Conservation (phyloP, 2,888 invertebrate genomes). For the Mechanitis messenoides region DNA sequence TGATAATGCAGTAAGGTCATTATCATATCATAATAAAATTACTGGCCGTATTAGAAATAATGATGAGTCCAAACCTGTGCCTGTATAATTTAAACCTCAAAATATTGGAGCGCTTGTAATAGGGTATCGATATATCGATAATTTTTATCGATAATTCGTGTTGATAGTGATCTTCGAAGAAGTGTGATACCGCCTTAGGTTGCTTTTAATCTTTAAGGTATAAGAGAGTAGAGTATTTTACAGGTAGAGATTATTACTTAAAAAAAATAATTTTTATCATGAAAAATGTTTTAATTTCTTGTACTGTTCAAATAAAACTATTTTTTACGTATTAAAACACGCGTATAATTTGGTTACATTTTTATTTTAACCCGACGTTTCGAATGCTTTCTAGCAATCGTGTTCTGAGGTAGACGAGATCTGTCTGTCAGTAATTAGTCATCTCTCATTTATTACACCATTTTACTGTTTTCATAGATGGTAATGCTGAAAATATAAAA, state of each 20-base stretch:
- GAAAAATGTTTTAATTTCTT: no score
- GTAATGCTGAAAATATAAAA: no score
- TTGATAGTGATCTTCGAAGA: constrained; percentile 26
- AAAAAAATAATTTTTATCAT: no score
- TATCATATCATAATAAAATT: constrained; percentile 18
- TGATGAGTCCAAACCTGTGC: not conserved
- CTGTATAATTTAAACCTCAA: constrained; percentile 19
- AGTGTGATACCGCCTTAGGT: constrained; percentile 50
- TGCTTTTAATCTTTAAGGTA: constrained; percentile 8
- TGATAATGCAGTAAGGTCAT: constrained; percentile 12
- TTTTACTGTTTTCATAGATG: no score
- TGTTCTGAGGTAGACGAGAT: no score
- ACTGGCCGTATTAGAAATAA: constrained; percentile 13
- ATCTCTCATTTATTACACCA: no score
- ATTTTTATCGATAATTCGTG: constrained; percentile 13
- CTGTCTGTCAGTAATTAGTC: no score
- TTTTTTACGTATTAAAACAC: no score
- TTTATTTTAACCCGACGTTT: no score
- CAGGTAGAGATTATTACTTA: not conserved
- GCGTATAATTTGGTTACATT: no score
- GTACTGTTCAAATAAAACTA: no score
- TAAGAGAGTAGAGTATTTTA: not conserved
- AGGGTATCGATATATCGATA: constrained; percentile 10
- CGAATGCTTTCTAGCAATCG: no score
- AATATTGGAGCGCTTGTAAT: constrained; percentile 20